phyloP scores from a whole-genome alignment of 2,797 vertebrate genomes.

The Thunnus albacares region DNA sequence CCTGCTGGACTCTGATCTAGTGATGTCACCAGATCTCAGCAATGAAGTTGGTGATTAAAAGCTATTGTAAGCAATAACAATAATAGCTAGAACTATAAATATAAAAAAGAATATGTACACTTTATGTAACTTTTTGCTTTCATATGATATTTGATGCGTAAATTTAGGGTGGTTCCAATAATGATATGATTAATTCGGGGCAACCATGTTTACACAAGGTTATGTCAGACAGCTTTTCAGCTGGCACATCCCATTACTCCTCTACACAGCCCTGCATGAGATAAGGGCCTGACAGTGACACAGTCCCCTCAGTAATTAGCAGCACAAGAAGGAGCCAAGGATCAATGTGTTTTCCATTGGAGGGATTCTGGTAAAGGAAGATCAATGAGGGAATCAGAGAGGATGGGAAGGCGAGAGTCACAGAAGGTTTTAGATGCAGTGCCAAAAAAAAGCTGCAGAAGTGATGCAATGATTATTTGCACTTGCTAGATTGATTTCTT shows the following conservation, averaged over 20 bases:
- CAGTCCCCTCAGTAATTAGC: slow-evolving; percentile 83
- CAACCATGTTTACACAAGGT: slow-evolving; percentile 67
- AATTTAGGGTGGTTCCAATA: slow-evolving; percentile 43
- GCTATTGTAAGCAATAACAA: neutral
- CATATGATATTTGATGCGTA: neutral
- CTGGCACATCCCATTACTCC: slow-evolving; percentile 75
- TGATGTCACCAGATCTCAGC: neutral
- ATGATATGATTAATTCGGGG: slow-evolving; percentile 65
- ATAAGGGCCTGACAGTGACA: slow-evolving; percentile 78
- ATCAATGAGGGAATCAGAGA: slow-evolving; percentile 69
- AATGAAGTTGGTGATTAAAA: neutral
- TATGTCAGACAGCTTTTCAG: slow-evolving; percentile 72
- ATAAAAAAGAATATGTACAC: neutral
- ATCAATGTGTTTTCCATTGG: slow-evolving; percentile 81
- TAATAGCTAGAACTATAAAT: neutral
- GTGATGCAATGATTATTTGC: slow-evolving; percentile 67
- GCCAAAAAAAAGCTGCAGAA: slow-evolving; percentile 16
- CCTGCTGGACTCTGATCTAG: neutral
- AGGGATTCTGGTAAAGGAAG: slow-evolving; percentile 67
- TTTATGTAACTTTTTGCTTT: neutral
- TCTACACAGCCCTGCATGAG: slow-evolving; percentile 69
- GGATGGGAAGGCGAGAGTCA: slow-evolving; percentile 46
- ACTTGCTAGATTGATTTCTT: slow-evolving; percentile 69
- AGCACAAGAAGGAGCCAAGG: slow-evolving; percentile 75
- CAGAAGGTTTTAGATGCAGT: slow-evolving; percentile 51